Percentiles rank a stretch among this genome's conserved stretches.
Conservation (phyloP, 2,888 invertebrate genomes). For the Pecten maximus region DNA sequence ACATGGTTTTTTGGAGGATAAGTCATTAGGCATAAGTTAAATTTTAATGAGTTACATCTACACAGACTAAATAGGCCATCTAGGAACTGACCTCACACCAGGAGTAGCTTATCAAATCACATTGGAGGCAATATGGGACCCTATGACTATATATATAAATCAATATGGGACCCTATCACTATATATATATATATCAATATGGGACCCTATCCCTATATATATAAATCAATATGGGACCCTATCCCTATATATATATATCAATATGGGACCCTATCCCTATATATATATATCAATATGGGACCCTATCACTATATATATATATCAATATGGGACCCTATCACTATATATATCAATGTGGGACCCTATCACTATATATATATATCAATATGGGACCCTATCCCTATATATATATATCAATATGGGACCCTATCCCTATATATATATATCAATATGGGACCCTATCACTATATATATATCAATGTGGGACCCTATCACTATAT, state of each 20-base stretch:
- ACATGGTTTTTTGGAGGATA: too few relatives aligned
- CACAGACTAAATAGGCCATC: background rate
- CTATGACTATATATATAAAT: background rate
- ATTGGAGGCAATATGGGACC: background rate
- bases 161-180: background rate
- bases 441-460: too few relatives aligned
- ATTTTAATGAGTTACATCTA: too few relatives aligned
- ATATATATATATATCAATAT: too few relatives aligned
- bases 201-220: background rate
- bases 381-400: constrained; percentile 9
- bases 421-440: background rate
- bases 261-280: background rate
- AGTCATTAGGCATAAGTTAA: too few relatives aligned
- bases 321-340: constrained; percentile 16
- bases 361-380: background rate
- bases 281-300: too few relatives aligned
- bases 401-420: too few relatives aligned
- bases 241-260: background rate
- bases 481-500: background rate
- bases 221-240: too few relatives aligned
- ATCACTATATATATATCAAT: too few relatives aligned
- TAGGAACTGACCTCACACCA: background rate
- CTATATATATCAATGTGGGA: too few relatives aligned
- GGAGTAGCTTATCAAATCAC: background rate
- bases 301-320: background rate